Percentiles rank a stretch among this genome's conserved stretches.
Conservation (phyloP, 2,888 invertebrate genomes). For the Yponomeuta sedellus region DNA sequence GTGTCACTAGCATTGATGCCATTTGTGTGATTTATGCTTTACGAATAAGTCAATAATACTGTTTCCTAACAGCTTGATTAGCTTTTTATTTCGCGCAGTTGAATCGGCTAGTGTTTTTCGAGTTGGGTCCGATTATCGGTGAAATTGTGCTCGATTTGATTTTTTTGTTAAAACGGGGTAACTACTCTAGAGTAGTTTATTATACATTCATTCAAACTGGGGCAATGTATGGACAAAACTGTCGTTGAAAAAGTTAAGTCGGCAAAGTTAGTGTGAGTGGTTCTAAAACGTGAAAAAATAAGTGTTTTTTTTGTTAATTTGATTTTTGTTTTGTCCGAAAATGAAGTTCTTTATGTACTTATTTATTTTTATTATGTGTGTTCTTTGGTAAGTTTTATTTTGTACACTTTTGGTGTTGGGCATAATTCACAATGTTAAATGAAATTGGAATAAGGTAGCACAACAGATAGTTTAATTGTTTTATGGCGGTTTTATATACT, state of each 20-base stretch:
- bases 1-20: not conserved
- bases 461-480: too few relatives aligned
- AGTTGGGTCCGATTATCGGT: not conserved
- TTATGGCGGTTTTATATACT: too few relatives aligned
- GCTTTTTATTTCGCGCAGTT: not conserved
- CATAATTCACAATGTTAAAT: not conserved
- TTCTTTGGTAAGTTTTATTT: conserved; percentile 14
- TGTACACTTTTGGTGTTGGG: conserved; percentile 10
- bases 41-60: conserved; percentile 7
- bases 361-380: conserved; percentile 9
- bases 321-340: not conserved
- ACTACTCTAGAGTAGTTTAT: conserved; percentile 4
- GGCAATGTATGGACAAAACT: conserved; percentile 79
- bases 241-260: conserved; percentile 59
- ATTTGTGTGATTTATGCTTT: not conserved
- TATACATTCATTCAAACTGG: conserved; percentile 63
- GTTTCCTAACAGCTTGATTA: not conserved
- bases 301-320: not conserved
- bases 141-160: not conserved
- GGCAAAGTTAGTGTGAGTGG: conserved; percentile 46
- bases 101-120: not conserved
- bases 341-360: conserved; percentile 12
- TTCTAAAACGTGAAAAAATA: not conserved
- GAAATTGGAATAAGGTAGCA: not conserved
- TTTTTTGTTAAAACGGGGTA: not conserved